Conservation (phyloP, 2,888 invertebrate species). For the Thereva nobilitata region DNA sequence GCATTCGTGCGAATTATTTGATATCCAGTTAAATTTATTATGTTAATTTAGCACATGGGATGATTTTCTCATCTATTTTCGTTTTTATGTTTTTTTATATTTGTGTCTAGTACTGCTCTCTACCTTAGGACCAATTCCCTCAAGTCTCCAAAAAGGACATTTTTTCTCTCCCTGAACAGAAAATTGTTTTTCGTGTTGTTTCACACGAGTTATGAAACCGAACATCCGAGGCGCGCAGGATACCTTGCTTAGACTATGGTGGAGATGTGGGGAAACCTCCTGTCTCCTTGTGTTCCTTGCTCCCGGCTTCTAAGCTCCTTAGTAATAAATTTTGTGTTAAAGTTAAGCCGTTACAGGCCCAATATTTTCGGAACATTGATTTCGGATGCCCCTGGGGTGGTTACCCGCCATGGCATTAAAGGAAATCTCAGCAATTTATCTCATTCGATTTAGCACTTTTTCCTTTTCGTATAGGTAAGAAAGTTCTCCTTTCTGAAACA, state of each 20-base stretch:
- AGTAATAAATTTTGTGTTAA: slow-evolving; percentile 17
- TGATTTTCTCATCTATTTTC: slow-evolving; percentile 10
- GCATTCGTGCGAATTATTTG: slow-evolving; percentile 21
- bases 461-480: neutral
- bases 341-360: slow-evolving; percentile 12
- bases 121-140: neutral
- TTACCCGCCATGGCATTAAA: slow-evolving; percentile 10
- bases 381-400: slow-evolving; percentile 16
- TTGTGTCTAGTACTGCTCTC: neutral
- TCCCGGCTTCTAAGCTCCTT: neutral
- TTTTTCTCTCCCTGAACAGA: neutral
- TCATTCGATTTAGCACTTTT: slow-evolving; percentile 23
- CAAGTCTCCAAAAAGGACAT: neutral
- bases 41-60: slow-evolving; percentile 22
- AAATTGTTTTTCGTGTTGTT: neutral
- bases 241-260: neutral
- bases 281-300: no score
- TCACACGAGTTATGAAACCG: neutral
- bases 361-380: slow-evolving; percentile 24
- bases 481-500: no score
- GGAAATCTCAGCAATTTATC: slow-evolving; percentile 20
- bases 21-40: slow-evolving; percentile 23
- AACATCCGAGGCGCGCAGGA: neutral
- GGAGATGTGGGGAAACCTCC: neutral
- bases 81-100: slow-evolving; percentile 10